These are phyloP conservation scores for Macrosiphum euphorbiae DNA, from an alignment of 2,888 invertebrate species.

Conservation along the genomic window DNA sequence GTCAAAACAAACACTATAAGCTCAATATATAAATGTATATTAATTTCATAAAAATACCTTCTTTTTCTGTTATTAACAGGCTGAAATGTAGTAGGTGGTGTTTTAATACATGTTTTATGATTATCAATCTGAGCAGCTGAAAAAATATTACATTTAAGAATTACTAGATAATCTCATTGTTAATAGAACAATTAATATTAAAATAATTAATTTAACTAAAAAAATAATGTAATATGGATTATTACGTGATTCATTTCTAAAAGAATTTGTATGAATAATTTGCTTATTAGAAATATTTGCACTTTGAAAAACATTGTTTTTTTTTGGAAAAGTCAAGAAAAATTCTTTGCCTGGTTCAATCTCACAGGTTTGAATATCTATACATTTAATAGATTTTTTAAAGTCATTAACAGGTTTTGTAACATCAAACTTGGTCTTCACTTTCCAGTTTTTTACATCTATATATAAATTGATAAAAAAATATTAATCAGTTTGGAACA, in stretches of 20 bases:
- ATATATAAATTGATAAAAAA: not conserved
- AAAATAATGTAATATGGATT: not conserved
- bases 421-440: constrained; percentile 41
- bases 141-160: constrained; percentile 8
- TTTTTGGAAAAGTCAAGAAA: constrained; percentile 5
- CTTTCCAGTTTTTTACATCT: constrained; percentile 46
- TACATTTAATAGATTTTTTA: constrained; percentile 46
- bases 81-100: not conserved
- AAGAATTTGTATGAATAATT: not conserved
- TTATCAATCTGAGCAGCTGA: constrained; percentile 3
- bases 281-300: not conserved
- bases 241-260: constrained; percentile 29
- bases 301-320: not conserved
- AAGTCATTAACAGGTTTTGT: constrained; percentile 22
- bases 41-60: constrained; percentile 43
- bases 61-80: constrained; percentile 46
- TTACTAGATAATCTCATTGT: not conserved
- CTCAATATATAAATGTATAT: not conserved
- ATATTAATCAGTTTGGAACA: not conserved
- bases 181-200: not conserved
- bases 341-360: constrained; percentile 35
- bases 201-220: not conserved
- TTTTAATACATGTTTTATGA: not conserved
- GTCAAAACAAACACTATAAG: not conserved
- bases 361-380: constrained; percentile 21